Evolutionary conservation across 2,797 vertebrate genomes (phyloP).

Genomic region (Kryptolebias ocellatus): DNA sequence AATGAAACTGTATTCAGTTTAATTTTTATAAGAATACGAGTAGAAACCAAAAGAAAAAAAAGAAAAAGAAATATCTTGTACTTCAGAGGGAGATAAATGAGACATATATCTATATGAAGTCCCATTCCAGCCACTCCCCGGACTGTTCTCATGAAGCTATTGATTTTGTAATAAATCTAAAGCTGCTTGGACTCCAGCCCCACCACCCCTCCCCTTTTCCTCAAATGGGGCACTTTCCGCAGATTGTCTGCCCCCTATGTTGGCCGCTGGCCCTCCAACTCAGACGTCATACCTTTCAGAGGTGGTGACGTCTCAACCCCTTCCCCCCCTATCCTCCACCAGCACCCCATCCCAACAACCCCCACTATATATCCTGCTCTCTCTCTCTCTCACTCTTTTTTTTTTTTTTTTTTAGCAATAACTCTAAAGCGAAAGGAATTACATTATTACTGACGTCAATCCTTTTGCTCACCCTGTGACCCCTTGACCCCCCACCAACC

Average conservation of each 20-base stretch:
- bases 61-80: conserved; percentile 21
- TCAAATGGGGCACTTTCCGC: conserved; percentile 70
- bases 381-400: neutral
- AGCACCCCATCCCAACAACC: conserved; percentile 16
- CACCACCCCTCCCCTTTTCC: conserved; percentile 9
- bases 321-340: conserved; percentile 1
- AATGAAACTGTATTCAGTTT: neutral
- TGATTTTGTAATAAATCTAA: conserved; percentile 76
- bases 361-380: neutral
- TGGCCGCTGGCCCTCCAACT: conserved; percentile 65
- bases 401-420: conserved; percentile 37
- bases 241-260: conserved; percentile 68
- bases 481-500: neutral
- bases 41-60: neutral
- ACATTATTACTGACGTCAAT: conserved; percentile 33
- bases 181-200: conserved; percentile 41
- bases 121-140: conserved; percentile 34
- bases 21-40: conserved; percentile 4
- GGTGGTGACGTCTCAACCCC: conserved; percentile 53
- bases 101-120: conserved; percentile 38
- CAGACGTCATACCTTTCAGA: conserved; percentile 60
- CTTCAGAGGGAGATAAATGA: conserved; percentile 31
- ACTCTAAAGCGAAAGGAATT: conserved; percentile 18
- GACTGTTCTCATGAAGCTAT: conserved; percentile 56
- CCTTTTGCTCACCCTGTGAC: neutral